Base-by-base conservation (phyloP, 2,113 vertebrate species). In the Brevimyrus niger region DNA sequence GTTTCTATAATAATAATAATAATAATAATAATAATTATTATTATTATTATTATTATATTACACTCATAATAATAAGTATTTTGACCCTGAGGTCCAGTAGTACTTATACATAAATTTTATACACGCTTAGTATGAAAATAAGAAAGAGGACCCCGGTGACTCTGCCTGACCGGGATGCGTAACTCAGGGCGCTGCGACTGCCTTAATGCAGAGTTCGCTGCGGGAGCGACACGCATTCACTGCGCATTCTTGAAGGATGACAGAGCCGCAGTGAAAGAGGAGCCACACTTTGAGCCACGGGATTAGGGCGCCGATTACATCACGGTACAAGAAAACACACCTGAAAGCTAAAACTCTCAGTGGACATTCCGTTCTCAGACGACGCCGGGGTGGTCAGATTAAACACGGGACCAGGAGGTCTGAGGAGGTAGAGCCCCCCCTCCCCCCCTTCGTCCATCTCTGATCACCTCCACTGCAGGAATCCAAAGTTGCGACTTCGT, bases 231-330 rank as follows among this genome's bases (percentile, higher is more conserved):
- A 35, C 23, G 23, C 6, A 85, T 61, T 69, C 38, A 27, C 44
- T 46, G 21, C 17, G 38, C 55, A 89, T 89, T 89, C 53, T 53
- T 85, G 31, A 42, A n/a, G 21, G 13, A 35, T 85, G 80, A 84
- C 51, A 51, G 15, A 42, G 42, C 27, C 31, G 1, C 19, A 21
- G 23, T n/a, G 46, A 58, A 86, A 85, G 80, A 44, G 50, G 21
- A 47, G 44, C 46, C 46, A 35, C 58, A 19, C 27, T 88, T 58
- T 21, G 38, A 55, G 76, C 47, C 48, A 10, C 23, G 51, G 80
- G 48, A 69, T 89, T 86, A 85, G 31, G 58, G 51, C 13, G 6
- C 38, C 15, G 51, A 89, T 85, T 85, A 89, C 53, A 17, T 89
- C 88, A 85, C 35, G 53, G 35, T 38, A 44, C 21, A 27, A 27